A percentile compares a stretch with the other conserved stretches of the same genome.
Conservation (phyloP, 2,113 vertebrate genomes). For the Semnornis frantzii region DNA sequence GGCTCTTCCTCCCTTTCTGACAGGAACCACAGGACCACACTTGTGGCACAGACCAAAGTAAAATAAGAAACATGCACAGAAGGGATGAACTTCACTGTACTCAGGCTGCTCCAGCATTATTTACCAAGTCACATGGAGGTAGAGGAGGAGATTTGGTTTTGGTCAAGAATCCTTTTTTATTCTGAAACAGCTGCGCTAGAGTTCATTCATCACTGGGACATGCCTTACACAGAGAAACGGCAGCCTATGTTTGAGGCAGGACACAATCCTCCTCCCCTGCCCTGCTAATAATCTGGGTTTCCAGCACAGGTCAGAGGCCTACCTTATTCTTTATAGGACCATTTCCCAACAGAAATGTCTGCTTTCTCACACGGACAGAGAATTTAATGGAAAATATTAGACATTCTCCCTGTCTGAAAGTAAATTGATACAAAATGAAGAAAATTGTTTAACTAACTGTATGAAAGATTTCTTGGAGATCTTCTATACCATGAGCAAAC, state of each 20-base stretch:
- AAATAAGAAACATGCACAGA: conserved; percentile 62
- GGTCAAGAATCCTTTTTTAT: neutral
- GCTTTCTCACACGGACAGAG: neutral
- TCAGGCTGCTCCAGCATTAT: neutral
- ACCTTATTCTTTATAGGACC: neutral
- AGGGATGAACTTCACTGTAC: neutral
- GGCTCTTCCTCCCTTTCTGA: conserved; percentile 51
- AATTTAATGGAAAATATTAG: neutral
- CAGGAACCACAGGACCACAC: conserved; percentile 56
- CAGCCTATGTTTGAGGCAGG: neutral
- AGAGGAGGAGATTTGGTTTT: conserved; percentile 27
- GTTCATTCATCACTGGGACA: neutral
- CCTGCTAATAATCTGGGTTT: neutral
- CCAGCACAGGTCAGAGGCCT: neutral
- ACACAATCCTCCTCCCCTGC: neutral
- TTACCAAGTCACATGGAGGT: conserved; percentile 1
- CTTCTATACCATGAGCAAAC: neutral
- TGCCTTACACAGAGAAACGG: neutral
- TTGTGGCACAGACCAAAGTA: conserved; percentile 33
- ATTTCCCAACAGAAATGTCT: neutral
- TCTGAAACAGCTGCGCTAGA: neutral
- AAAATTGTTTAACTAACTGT: neutral
- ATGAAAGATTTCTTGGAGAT: neutral
- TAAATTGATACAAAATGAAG: neutral
- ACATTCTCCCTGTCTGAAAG: neutral